phyloP scores from a whole-genome alignment of 2,888 invertebrate species.

The Acheta domesticus region DNA sequence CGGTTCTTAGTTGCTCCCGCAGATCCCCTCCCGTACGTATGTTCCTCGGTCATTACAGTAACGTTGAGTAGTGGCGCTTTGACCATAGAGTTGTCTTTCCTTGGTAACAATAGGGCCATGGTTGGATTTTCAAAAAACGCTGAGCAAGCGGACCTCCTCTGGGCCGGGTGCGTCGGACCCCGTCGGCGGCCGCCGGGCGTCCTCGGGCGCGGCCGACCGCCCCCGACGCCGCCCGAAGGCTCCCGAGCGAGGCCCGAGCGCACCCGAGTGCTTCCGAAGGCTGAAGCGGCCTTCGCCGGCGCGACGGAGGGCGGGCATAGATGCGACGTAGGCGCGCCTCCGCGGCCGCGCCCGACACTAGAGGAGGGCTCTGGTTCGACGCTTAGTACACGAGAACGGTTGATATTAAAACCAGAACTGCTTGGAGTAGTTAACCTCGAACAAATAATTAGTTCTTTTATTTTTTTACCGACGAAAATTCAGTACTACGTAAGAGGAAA shows the following conservation, averaged over 20 bases:
- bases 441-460: not conserved
- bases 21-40: not conserved
- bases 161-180: not conserved
- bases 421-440: not conserved
- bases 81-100: not conserved
- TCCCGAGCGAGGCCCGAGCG: too few species aligned
- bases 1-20: constrained; percentile 8
- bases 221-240: too few species aligned
- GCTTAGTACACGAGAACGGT: too few species aligned
- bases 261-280: too few species aligned
- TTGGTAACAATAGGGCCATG: constrained; percentile 1
- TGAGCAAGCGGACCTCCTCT: not conserved
- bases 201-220: too few species aligned
- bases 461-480: constrained; percentile 2
- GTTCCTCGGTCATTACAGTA: constrained; percentile 12
- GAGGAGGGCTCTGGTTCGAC: too few species aligned
- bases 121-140: not conserved
- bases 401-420: not conserved
- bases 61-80: not conserved
- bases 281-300: too few species aligned
- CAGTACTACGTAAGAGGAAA: not conserved
- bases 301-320: too few species aligned
- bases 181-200: not conserved
- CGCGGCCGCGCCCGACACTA: too few species aligned
- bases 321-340: too few species aligned